Base-by-base conservation (phyloP, 2,797 vertebrate genomes). In the Diplodus puntazzo region DNA sequence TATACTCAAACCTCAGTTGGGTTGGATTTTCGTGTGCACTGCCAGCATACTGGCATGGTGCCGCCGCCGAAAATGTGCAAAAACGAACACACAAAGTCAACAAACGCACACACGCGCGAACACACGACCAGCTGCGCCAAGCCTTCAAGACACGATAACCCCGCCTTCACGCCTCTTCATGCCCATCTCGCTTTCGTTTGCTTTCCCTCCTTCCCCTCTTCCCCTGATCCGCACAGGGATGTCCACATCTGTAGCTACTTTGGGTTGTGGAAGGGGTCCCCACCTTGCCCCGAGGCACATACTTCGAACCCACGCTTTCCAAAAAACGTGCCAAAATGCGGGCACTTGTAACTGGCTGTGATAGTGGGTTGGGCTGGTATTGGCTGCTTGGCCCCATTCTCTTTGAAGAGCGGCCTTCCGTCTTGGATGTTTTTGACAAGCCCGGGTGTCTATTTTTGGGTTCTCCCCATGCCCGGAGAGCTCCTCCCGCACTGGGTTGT, bases 361-460 rank as follows among this genome's bases (percentile, higher is more conserved):
- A 92, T 93, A 79, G 78, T 85, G 91, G 90, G 86, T 88, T 90
- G 87, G 89, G 85, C 83, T 89, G 80, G 88, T 90, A 92, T 93
- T 92, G 92, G 92, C 93, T 92, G 90, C 90, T 91, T 92, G 92
- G 93, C 91, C 91, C 90, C 87, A 65, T 75, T 91, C 89, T 90
- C 94, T 96, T 96, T 95, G 94, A 96, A 95, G 93, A 93, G 75
- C 79, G 90, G 92, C 92, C 93, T 90, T 93, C 84, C 81, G 79
- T 90, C 92, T 94, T 94, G 91, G 90, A 93, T 93, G 89, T 93
- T 92, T 94, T 92, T 90, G 90, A 94, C 92, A 94, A 94, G 93
- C 91, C 90, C 74, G 86, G 90, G 68, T 92, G 89, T 93, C 94
- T 95, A 96, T 95, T 95, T 96, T 95, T 95, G 94, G 92, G 93